phyloP scores from a whole-genome alignment of 2,113 vertebrate genomes.

The Notechis scutatus region DNA sequence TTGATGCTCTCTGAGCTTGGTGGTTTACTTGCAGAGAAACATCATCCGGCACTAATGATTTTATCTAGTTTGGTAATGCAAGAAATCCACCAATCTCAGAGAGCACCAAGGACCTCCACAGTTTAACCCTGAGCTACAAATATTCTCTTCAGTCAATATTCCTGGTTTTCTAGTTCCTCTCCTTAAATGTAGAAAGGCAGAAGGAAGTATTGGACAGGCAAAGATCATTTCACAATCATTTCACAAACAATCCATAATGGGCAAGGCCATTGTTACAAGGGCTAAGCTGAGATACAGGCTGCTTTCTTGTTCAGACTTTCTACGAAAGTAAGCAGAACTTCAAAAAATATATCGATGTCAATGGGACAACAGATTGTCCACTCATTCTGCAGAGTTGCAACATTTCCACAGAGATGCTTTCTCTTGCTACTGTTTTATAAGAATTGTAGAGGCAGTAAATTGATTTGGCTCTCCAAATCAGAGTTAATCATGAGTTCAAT shows the following conservation, averaged over 20 bases:
- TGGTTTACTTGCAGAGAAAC: not conserved
- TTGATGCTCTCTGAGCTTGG: not conserved
- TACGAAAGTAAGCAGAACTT: not conserved
- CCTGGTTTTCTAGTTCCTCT: not conserved
- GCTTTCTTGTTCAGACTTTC: not conserved
- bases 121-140: not conserved
- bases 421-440: not conserved
- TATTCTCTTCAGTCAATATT: not conserved
- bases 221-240: not conserved
- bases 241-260: not conserved
- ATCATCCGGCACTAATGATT: not conserved
- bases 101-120: not conserved
- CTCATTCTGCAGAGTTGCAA: not conserved
- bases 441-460: not conserved
- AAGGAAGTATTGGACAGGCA: not conserved
- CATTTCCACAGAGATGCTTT: not conserved
- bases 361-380: not conserved
- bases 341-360: not conserved
- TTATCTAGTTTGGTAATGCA: not conserved
- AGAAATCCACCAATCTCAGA: not conserved
- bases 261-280: not conserved
- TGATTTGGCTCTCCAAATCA: not conserved
- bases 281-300: not conserved
- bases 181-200: not conserved
- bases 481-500: not conserved